phyloP scores from a whole-genome alignment of 2,888 invertebrate species.

The Heteropelma amictum region DNA sequence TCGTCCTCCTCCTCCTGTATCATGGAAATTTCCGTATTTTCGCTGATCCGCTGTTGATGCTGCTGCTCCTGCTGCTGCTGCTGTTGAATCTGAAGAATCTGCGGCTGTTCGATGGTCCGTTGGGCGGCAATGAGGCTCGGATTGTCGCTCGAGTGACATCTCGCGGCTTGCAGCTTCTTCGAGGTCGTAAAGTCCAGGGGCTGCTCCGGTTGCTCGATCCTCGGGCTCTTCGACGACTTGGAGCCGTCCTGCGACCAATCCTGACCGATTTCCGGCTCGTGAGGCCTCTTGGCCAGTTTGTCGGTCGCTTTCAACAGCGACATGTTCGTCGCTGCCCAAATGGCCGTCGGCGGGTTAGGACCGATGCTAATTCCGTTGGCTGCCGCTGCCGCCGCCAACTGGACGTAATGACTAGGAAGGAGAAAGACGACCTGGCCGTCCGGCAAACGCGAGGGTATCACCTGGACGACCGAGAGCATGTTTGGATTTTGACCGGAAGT shows the following conservation, averaged over 20 bases:
- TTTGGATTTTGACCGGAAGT: constrained; percentile 72
- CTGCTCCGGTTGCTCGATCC: constrained; percentile 71
- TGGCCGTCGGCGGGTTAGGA: constrained; percentile 75
- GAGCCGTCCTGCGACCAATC: constrained; percentile 69
- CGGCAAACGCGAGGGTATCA: constrained; percentile 80
- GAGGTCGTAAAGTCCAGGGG: constrained; percentile 75
- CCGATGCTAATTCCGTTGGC: constrained; percentile 77
- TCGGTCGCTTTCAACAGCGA: constrained; percentile 75
- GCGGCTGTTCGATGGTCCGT: not conserved
- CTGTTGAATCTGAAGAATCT: constrained; percentile 12
- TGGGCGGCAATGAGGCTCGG: not conserved
- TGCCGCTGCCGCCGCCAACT: constrained; percentile 80
- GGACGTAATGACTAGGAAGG: constrained; percentile 82
- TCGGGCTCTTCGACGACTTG: constrained; percentile 65
- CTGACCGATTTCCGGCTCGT: constrained; percentile 64
- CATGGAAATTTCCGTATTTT: constrained; percentile 40
- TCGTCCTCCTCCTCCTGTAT: constrained; percentile 45
- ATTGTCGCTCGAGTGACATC: constrained; percentile 53
- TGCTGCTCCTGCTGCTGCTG: constrained; percentile 13
- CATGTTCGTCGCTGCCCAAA: constrained; percentile 77
- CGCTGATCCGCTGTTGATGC: constrained; percentile 43
- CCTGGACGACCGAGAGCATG: constrained; percentile 78
- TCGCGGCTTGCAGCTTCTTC: constrained; percentile 69
- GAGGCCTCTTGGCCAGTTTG: constrained; percentile 73
- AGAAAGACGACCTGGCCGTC: constrained; percentile 83